phyloP scores from a whole-genome alignment of 2,797 vertebrate genomes.

The Clarias pachynema region DNA sequence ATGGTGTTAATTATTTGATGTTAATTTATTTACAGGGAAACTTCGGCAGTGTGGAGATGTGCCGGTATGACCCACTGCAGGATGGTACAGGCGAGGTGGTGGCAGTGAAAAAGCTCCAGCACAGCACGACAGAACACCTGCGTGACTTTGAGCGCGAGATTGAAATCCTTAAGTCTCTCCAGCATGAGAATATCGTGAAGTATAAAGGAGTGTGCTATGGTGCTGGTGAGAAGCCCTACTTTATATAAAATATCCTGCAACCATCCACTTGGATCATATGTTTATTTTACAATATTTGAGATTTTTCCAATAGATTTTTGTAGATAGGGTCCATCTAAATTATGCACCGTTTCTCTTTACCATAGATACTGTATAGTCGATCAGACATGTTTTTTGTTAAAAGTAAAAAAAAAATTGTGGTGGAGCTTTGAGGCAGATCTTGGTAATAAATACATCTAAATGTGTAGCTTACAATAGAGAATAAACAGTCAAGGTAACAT shows the following conservation, averaged over 20 bases:
- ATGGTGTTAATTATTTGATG: background rate
- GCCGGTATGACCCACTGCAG: conserved; percentile 93
- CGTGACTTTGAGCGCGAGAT: conserved; percentile 98
- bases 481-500: background rate
- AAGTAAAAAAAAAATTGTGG: background rate
- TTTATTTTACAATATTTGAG: background rate
- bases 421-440: background rate
- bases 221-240: conserved; percentile 77
- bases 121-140: conserved; percentile 92
- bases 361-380: background rate
- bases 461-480: background rate
- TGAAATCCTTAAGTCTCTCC: conserved; percentile 95
- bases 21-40: conserved; percentile 80
- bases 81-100: conserved; percentile 98
- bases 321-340: background rate
- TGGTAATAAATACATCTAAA: background rate
- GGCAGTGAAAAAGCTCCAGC: conserved; percentile 96
- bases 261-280: background rate
- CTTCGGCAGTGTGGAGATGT: conserved; percentile 99
- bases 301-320: background rate
- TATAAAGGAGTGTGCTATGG: conserved; percentile 98
- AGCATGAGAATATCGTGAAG: conserved; percentile 97
- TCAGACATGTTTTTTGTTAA: conserved; percentile 12
- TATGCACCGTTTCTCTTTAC: background rate
- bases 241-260: background rate